Conservation (phyloP, 1,140 invertebrate genomes). For the Dinothrombium tinctorium region DNA sequence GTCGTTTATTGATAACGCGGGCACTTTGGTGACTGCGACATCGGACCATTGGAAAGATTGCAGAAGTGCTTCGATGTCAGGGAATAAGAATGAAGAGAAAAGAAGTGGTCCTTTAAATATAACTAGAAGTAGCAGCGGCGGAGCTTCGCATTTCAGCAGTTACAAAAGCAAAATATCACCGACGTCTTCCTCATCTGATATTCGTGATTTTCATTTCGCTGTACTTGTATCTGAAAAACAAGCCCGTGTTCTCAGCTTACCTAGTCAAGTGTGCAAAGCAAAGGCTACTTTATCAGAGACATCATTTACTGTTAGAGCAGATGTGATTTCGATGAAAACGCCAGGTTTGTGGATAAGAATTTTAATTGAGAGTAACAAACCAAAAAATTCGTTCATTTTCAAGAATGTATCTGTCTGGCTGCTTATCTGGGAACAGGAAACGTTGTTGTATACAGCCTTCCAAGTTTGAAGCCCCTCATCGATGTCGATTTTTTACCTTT, state of each 20-base stretch:
- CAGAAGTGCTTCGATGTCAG: not conserved
- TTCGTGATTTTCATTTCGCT: constrained; percentile 66
- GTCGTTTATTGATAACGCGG: constrained; percentile 82
- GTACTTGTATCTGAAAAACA: constrained; percentile 84
- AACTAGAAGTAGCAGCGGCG: constrained; percentile 2
- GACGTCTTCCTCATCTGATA: constrained; percentile 27
- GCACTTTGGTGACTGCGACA: constrained; percentile 53
- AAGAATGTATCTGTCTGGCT: constrained; percentile 80
- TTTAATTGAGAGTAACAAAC: no score
- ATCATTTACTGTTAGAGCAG: constrained; percentile 78
- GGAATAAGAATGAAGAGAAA: constrained; percentile 5
- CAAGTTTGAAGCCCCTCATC: constrained; percentile 64
- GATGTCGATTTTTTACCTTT: constrained; percentile 81
- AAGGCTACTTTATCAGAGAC: constrained; percentile 40
- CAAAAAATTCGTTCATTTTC: no score
- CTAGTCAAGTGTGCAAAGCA: constrained; percentile 42
- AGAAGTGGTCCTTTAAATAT: constrained; percentile 5
- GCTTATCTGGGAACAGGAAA: constrained; percentile 83
- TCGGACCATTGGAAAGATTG: constrained; percentile 60
- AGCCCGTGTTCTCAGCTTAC: constrained; percentile 71
- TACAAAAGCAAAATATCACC: constrained; percentile 41
- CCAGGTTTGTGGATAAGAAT: constrained; percentile 12
- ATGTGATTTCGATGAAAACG: constrained; percentile 81
- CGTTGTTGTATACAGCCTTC: constrained; percentile 69
- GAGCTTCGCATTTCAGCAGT: not conserved